These are phyloP conservation scores for Ypsolopha scabrella DNA, from an alignment of 2,888 invertebrate species.

Conservation along the genomic window DNA sequence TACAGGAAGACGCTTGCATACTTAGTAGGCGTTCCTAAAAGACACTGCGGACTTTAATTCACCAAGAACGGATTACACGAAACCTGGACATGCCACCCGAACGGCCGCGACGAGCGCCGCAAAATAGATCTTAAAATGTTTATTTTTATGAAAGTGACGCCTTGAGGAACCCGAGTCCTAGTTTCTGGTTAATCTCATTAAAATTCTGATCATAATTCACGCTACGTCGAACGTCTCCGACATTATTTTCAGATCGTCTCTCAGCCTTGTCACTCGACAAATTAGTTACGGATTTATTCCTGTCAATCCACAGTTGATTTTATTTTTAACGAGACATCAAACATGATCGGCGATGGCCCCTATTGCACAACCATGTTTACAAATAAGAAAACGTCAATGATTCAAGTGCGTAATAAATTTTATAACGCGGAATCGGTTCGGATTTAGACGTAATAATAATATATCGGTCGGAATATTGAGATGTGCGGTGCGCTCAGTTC, in stretches of 20 bases:
- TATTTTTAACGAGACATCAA: conserved; percentile 69
- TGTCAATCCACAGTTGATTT: conserved; percentile 57
- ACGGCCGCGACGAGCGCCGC: conserved; percentile 40
- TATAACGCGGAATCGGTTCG: conserved; percentile 63
- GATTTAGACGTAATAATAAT: conserved; percentile 66
- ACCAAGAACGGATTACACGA: conserved; percentile 62
- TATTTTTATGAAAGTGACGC: neutral
- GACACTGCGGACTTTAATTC: conserved; percentile 65
- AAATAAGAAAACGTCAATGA: conserved; percentile 56
- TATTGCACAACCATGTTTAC: conserved; percentile 62
- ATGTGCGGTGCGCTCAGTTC: conserved; percentile 60
- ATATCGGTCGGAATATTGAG: conserved; percentile 65
- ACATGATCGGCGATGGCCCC: conserved; percentile 52
- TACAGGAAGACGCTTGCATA: conserved; percentile 67
- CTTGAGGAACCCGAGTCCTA: conserved; percentile 4
- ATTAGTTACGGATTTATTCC: conserved; percentile 61
- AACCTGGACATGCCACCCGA: conserved; percentile 62
- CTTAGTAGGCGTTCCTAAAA: conserved; percentile 68
- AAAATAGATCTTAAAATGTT: neutral
- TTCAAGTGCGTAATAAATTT: conserved; percentile 67
- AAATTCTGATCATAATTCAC: conserved; percentile 49
- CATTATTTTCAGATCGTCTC: conserved; percentile 51
- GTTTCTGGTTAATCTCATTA: conserved; percentile 47
- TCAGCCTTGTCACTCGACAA: conserved; percentile 53
- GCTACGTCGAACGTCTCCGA: conserved; percentile 31